Conservation (phyloP, 2,888 invertebrate species). For the Lasioglossum leucozonium region DNA sequence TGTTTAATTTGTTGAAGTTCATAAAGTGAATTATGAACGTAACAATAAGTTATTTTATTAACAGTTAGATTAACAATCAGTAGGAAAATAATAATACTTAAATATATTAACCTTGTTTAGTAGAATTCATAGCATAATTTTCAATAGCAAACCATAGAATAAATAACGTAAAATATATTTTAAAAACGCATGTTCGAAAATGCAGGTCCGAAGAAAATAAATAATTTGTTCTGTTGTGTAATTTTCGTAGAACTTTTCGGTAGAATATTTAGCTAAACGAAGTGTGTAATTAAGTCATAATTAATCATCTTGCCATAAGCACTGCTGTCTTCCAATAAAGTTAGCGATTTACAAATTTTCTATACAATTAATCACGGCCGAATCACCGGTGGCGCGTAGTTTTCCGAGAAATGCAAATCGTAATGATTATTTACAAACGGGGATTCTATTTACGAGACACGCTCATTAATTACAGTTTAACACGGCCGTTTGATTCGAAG, state of each 20-base stretch:
- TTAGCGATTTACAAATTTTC: not conserved
- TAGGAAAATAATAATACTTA: too few species aligned
- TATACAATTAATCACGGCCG: not conserved
- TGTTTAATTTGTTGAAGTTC: not conserved
- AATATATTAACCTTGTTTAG: not conserved
- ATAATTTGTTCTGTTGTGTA: not conserved
- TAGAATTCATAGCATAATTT: too few species aligned
- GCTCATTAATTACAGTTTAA: not conserved
- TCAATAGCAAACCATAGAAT: not conserved
- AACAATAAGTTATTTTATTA: too few species aligned
- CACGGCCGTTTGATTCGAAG: not conserved
- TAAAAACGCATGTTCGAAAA: not conserved
- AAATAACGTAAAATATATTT: not conserved
- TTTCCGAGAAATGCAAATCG: not conserved
- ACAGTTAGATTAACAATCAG: too few species aligned
- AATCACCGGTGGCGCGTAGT: not conserved
- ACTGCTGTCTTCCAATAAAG: constrained; percentile 5
- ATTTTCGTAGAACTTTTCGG: not conserved
- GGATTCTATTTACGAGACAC: not conserved
- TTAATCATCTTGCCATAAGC: constrained; percentile 17
- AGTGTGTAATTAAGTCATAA: constrained; percentile 5
- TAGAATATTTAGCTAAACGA: not conserved
- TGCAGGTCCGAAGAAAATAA: not conserved
- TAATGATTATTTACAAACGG: not conserved
- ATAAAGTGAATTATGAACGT: too few species aligned